These are phyloP conservation scores for Isichthys henryi DNA, from an alignment of 2,113 vertebrate genomes.

Conservation along the genomic window DNA sequence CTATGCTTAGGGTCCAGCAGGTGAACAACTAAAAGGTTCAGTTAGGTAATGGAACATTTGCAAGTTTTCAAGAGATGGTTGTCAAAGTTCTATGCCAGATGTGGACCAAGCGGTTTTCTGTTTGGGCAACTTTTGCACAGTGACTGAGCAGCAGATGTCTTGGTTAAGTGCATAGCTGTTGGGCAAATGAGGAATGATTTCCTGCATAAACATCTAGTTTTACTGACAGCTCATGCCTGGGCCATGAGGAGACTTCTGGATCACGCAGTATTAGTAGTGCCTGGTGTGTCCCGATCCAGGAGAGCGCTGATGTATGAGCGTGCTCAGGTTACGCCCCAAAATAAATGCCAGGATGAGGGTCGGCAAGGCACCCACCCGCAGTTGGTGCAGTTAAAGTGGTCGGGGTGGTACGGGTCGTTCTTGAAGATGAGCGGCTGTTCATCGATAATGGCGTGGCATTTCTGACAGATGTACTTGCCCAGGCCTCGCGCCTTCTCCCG, in stretches of 20 bases:
- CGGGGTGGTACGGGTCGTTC: slow-evolving; percentile 95
- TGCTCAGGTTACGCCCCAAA: neutral
- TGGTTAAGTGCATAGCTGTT: neutral
- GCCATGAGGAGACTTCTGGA: neutral
- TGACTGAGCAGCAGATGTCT: neutral
- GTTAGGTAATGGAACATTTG: neutral
- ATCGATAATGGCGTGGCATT: slow-evolving; percentile 92
- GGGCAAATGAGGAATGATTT: slow-evolving; percentile 2
- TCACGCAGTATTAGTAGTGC: neutral
- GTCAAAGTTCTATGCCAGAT: neutral
- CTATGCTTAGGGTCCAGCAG: neutral
- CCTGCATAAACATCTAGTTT: slow-evolving; percentile 3
- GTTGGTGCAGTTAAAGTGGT: slow-evolving; percentile 97
- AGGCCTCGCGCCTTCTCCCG: slow-evolving; percentile 88
- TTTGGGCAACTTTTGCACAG: neutral
- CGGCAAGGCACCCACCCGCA: slow-evolving; percentile 71
- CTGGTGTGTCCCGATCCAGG: neutral
- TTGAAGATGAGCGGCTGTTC: slow-evolving; percentile 92
- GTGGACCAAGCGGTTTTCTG: neutral
- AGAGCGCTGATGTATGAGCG: neutral
- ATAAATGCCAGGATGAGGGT: neutral
- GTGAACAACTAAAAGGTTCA: neutral
- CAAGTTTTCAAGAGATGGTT: neutral
- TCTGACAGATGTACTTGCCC: slow-evolving; percentile 97
- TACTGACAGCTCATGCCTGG: neutral